A percentile compares a stretch with the other conserved stretches of the same genome.
Conservation (phyloP, 1,140 invertebrate genomes). For the Reticulitermes speratus region DNA sequence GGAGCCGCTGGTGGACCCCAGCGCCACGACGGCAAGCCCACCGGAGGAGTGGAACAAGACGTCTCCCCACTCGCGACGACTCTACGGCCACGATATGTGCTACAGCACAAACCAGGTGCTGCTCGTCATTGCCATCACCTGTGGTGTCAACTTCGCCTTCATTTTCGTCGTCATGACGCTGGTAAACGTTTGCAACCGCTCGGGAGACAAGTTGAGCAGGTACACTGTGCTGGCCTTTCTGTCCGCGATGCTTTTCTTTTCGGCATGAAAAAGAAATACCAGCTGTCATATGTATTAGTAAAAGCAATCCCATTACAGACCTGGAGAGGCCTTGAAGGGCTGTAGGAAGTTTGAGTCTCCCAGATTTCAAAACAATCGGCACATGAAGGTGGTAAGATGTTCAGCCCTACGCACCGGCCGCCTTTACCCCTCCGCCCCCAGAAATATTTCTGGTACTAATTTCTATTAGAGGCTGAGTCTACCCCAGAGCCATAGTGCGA, state of each 20-base stretch:
- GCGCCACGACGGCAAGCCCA: neutral
- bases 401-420: too few species aligned
- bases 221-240: neutral
- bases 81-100: constrained; percentile 4
- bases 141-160: constrained; percentile 43
- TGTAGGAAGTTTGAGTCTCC: too few species aligned
- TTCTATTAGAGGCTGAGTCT: too few species aligned
- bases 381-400: too few species aligned
- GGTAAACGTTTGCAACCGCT: constrained; percentile 40
- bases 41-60: neutral
- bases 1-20: neutral
- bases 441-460: too few species aligned
- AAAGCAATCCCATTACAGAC: too few species aligned
- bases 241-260: neutral
- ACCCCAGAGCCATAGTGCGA: too few species aligned
- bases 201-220: neutral
- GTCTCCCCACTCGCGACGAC: neutral
- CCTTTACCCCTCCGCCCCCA: too few species aligned
- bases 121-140: constrained; percentile 42
- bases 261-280: neutral
- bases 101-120: constrained; percentile 38
- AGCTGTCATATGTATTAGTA: neutral
- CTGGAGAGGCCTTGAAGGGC: too few species aligned
- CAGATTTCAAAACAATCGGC: too few species aligned
- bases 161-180: constrained; percentile 41